Conservation (phyloP, 2,113 vertebrate species). For the Archilochus colubris region DNA sequence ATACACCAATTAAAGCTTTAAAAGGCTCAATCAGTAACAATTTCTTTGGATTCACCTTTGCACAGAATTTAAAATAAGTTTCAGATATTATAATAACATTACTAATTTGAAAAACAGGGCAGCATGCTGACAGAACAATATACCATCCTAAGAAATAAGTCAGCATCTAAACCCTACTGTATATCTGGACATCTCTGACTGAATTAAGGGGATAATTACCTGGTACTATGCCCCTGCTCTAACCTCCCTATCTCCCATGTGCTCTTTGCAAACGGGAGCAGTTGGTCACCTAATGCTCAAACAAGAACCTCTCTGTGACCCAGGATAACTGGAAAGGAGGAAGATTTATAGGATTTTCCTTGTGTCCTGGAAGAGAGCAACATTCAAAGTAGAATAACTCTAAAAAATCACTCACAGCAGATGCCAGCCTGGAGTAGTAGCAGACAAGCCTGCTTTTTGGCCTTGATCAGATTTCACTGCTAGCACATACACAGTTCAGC, state of each 20-base stretch:
- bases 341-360: neutral
- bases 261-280: neutral
- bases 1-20: neutral
- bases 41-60: neutral
- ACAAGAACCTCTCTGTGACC: neutral
- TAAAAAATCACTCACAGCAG: neutral
- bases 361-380: neutral
- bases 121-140: neutral
- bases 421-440: neutral
- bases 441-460: neutral
- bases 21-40: neutral
- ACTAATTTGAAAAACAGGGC: neutral
- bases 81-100: neutral
- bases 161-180: neutral
- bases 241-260: neutral
- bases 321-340: neutral
- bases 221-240: neutral
- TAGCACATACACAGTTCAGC: neutral
- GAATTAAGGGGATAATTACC: neutral
- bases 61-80: neutral
- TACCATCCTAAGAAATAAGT: neutral
- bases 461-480: neutral
- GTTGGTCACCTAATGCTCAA: neutral
- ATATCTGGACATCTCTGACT: neutral
- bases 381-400: neutral